Conservation (phyloP, 2,797 vertebrate species). For the Microhierax caerulescens region DNA sequence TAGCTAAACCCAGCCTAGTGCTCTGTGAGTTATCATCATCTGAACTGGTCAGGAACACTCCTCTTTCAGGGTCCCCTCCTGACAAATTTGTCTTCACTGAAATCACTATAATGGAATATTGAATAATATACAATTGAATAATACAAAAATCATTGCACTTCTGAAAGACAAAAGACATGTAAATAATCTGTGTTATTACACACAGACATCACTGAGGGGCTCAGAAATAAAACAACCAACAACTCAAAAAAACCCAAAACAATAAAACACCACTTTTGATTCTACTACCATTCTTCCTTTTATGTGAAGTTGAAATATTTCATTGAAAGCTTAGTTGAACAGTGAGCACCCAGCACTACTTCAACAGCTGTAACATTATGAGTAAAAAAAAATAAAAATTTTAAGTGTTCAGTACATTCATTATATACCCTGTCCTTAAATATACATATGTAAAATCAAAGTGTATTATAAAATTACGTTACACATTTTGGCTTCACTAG, state of each 20-base stretch:
- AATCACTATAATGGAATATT: neutral
- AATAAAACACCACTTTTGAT: neutral
- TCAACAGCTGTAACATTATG: neutral
- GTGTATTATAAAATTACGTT: neutral
- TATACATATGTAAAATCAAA: constrained; percentile 30
- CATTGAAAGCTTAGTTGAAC: neutral
- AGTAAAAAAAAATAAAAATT: neutral
- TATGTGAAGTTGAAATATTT: neutral
- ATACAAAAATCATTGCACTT: neutral
- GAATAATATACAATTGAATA: neutral
- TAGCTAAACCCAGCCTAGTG: neutral
- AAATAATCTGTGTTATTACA: neutral
- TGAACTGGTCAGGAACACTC: neutral
- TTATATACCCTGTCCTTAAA: neutral
- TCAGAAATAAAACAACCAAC: neutral
- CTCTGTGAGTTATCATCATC: neutral
- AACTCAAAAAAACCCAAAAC: rapidly evolving
- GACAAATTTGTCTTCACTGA: neutral
- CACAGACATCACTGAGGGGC: neutral
- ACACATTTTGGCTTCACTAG: neutral
- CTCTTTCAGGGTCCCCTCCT: neutral
- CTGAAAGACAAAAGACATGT: neutral
- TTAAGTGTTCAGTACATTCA: neutral
- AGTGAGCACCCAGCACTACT: neutral
- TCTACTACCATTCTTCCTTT: neutral